These are phyloP conservation scores for Gallinago nigripennis DNA, from an alignment of 2,797 vertebrate species.

Conservation along the genomic window DNA sequence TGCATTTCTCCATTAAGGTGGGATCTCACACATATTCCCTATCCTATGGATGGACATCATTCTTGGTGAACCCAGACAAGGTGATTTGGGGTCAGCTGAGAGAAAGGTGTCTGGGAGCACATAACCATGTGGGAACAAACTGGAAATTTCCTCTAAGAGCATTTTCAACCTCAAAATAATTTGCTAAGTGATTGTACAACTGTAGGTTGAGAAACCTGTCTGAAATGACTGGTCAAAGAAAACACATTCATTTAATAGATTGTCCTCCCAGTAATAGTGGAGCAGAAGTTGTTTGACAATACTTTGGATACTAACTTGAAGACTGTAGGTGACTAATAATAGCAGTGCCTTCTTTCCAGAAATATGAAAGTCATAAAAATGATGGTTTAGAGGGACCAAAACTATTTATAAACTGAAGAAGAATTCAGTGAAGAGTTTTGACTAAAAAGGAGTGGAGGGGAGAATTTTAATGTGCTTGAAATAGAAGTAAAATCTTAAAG, in stretches of 20 bases:
- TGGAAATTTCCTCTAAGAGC: not conserved
- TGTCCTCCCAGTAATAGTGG: not conserved
- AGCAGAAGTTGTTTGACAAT: conserved; percentile 45
- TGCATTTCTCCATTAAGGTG: not conserved
- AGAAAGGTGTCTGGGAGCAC: not conserved
- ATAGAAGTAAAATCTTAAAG: conserved; percentile 51
- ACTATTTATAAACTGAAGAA: conserved; percentile 70
- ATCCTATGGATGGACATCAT: rapidly evolving
- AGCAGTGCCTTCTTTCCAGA: conserved; percentile 2
- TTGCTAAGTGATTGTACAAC: not conserved
- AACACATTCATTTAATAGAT: not conserved
- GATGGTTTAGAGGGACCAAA: conserved; percentile 57
- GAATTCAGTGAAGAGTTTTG: conserved; percentile 66
- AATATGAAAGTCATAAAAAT: conserved; percentile 62
- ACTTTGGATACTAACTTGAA: conserved; percentile 26
- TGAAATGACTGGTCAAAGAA: not conserved
- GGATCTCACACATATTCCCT: rapidly evolving
- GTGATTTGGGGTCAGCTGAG: not conserved
- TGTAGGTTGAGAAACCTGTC: not conserved
- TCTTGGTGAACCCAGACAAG: not conserved
- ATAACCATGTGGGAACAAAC: not conserved
- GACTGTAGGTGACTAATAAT: conserved; percentile 44
- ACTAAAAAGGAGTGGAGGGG: conserved; percentile 54
- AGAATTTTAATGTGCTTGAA: conserved; percentile 68
- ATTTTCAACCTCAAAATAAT: not conserved